Evolutionary conservation across 2,888 invertebrate species (phyloP).

Genomic region (Drosophila flavopinicola): DNA sequence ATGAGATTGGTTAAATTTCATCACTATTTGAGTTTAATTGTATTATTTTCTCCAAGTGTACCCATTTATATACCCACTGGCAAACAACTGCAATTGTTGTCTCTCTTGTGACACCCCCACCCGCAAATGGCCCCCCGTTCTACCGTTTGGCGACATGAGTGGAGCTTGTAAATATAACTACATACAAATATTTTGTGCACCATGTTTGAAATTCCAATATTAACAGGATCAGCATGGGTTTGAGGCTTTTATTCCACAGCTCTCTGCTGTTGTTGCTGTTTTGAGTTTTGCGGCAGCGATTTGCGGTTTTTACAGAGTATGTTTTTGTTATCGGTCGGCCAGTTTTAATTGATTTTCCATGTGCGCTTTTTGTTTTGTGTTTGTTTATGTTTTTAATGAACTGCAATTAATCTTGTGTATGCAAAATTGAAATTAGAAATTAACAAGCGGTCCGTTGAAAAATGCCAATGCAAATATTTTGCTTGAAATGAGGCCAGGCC

Average conservation of each 20-base stretch:
- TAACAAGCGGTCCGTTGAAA: slow-evolving; percentile 10
- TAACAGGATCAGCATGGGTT: slow-evolving; percentile 40
- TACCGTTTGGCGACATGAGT: slow-evolving; percentile 15
- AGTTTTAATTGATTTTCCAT: slow-evolving; percentile 73
- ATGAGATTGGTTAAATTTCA: no score
- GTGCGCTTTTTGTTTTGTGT: slow-evolving; percentile 33
- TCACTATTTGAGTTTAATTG: neutral
- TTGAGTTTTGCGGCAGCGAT: slow-evolving; percentile 62
- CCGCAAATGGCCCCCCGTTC: neutral
- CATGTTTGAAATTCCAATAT: slow-evolving; percentile 46
- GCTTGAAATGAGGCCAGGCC: slow-evolving; percentile 23
- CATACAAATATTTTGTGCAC: slow-evolving; percentile 44
- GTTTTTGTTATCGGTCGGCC: slow-evolving; percentile 63
- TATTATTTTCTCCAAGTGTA: neutral
- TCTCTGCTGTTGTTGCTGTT: slow-evolving; percentile 11
- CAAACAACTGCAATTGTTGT: slow-evolving; percentile 31
- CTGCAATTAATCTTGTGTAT: slow-evolving; percentile 59
- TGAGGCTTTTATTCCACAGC: slow-evolving; percentile 23
- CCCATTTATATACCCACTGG: slow-evolving; percentile 8
- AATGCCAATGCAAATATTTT: slow-evolving; percentile 22
- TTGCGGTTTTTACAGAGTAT: slow-evolving; percentile 62
- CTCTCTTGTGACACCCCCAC: no score
- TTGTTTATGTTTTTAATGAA: slow-evolving; percentile 64
- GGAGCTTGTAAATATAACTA: slow-evolving; percentile 47
- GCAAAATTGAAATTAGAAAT: slow-evolving; percentile 38